These are phyloP conservation scores for Ormyrus rosae DNA, from an alignment of 2,888 invertebrate species.

Conservation along the genomic window DNA sequence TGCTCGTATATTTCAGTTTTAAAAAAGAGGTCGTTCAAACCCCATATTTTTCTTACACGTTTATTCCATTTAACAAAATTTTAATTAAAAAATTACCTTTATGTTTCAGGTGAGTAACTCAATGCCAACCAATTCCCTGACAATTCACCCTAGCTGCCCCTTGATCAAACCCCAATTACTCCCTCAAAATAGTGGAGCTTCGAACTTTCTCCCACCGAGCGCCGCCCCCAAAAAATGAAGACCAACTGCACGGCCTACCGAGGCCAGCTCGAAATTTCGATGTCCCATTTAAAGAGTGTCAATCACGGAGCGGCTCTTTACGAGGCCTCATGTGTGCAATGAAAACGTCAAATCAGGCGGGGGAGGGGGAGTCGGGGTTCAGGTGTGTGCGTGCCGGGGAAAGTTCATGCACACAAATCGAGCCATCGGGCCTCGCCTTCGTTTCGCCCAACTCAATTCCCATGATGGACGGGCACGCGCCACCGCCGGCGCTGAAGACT, in stretches of 20 bases:
- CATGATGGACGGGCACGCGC: conserved; percentile 63
- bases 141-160: too few species aligned
- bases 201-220: too few species aligned
- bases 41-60: too few species aligned
- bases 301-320: conserved; percentile 43
- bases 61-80: too few species aligned
- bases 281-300: conserved; percentile 47
- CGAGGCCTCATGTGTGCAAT: conserved; percentile 34
- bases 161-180: background rate
- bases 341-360: conserved; percentile 46
- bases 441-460: conserved; percentile 45
- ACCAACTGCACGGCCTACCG: background rate
- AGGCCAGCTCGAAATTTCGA: conserved; percentile 35
- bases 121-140: too few species aligned
- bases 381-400: too few species aligned
- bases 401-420: too few species aligned
- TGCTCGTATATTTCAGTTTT: too few species aligned
- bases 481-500: conserved; percentile 56
- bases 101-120: too few species aligned
- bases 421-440: background rate
- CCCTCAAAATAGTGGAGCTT: background rate
- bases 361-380: too few species aligned
- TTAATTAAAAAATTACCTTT: too few species aligned
- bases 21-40: too few species aligned
- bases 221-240: background rate